Evolutionary conservation across 2,888 invertebrate genomes (phyloP), one percentile per base, ranked within the genome.

Genomic region (Caenorhabditis sp.): DNA sequence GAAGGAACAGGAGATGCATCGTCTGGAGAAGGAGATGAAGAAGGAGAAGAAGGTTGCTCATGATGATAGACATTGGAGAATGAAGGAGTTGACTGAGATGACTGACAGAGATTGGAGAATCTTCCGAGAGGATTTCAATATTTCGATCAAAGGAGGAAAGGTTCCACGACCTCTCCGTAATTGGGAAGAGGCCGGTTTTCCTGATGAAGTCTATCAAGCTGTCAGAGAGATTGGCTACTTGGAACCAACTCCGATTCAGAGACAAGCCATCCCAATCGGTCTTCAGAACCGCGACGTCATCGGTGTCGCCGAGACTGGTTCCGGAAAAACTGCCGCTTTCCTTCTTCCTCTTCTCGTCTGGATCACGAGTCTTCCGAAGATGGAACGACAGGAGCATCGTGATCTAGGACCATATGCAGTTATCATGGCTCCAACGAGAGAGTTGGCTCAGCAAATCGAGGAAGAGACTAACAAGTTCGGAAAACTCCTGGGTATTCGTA

Each of bases 91-190:
- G 0, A 95, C 95, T 69, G 97, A 98, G 93, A 99, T 99, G 99
- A 96, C 96, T 0, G 98, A 99, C 93, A 94, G 99, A 90, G 99
- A 99, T 94, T 99, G 99, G 99, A 95, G 99, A 93, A 99, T 99
- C 91, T 99, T 99, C 93, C 95, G 98, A 86, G 99, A 99, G 93
- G 99, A 99, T 93, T 99, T 97, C 93, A 99, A 97, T 92, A 98
- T 99, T 72, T 96, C 97, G 3, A 96, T 98, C 83, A 99, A 99
- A 93, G 88, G 92, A 70, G 99, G 99, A 0, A 95, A 94, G 92
- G 97, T 99, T 89, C 98, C 99, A 0, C 96, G 97, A 93, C 99
- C 99, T 0, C 95, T 99, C 80, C 94, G 99, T 44, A 95, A 94
- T 83, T 99, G 99, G 99, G 95, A 95, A 86, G 99, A 99, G 93